These are phyloP conservation scores for Caerostris extrusa DNA, from an alignment of 1,140 invertebrate species.

Conservation along the genomic window DNA sequence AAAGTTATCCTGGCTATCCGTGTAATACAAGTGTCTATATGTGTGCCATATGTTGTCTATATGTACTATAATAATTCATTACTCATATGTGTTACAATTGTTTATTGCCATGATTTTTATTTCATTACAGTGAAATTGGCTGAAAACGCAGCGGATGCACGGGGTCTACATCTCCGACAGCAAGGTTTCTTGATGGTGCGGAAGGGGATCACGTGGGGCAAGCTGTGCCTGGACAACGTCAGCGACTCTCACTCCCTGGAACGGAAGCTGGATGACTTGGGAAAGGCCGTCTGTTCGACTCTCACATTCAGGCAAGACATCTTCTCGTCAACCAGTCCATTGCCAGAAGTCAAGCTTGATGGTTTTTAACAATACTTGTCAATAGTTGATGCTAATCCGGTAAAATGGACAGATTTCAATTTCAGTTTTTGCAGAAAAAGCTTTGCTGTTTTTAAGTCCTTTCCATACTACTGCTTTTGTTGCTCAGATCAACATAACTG, in stretches of 20 bases:
- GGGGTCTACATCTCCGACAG: constrained; percentile 77
- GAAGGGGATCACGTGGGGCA: constrained; percentile 90
- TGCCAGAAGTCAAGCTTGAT: no score
- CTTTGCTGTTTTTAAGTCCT: no score
- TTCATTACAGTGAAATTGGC: constrained; percentile 53
- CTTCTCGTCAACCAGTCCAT: neutral
- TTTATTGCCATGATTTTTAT: neutral
- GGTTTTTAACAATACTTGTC: no score
- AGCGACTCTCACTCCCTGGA: constrained; percentile 84
- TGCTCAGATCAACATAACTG: no score
- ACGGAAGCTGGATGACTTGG: constrained; percentile 87
- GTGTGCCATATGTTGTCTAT: no score
- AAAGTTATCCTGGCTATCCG: no score
- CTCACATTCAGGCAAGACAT: constrained; percentile 88
- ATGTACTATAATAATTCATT: no score
- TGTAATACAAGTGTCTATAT: no score
- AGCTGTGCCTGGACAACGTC: constrained; percentile 88
- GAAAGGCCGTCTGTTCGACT: constrained; percentile 88
- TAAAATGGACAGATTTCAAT: no score
- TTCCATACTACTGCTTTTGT: no score
- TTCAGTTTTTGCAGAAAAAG: no score
- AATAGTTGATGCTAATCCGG: no score
- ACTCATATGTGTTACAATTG: neutral
- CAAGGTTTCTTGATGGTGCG: constrained; percentile 87
- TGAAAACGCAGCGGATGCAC: neutral